Base-by-base conservation (phyloP, 2,797 vertebrate genomes). In the Oreochromis grahami region DNA sequence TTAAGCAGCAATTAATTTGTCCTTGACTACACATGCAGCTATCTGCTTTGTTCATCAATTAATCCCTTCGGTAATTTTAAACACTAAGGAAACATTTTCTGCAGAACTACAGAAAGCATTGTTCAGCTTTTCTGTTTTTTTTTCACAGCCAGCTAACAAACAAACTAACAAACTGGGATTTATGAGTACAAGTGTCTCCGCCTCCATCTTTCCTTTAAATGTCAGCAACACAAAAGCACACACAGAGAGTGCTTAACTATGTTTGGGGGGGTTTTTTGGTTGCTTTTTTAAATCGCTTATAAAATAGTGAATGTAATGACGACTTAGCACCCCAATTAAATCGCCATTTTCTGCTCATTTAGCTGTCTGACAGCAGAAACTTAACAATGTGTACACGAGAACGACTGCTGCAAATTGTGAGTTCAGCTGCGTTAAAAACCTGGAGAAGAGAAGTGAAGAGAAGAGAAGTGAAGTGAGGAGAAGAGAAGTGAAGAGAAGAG, bases 331-430 rank as follows among this genome's bases (percentile, higher is more conserved):
- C 0, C 43, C 79, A 91, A 90, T 89, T 76, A 89, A 86, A 84
- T 38, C 1, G 3, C 56, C 68, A 80, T 84, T 86, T 89, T 87
- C 84, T 86, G 80, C 79, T 85, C 21, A 15, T 87, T 91, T 86
- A 76, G 81, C 72, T 36, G 51, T 60, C 79, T 84, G 82, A 86
- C 82, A 87, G 86, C 77, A 84, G 56, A 82, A 79, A 83, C 3
- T 26, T 45, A 65, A 58, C 65, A 48, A 86, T 38, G 85, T 78
- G 63, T 68, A 84, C 82, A 86, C 51, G 41, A 76, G 63, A 56
- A 55, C 7, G 17, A 48, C 55, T 63, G 41, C n/a, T 70, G 65
- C 80, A 63, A 78, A 79, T 17, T 70, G 29, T 36, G 81, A 77
- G 70, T 79, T 84, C 15, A 76, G 79, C 56, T 53, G 76, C 38